Evolutionary conservation across 2,797 vertebrate species (phyloP).

Genomic region (Molossus molossus): DNA sequence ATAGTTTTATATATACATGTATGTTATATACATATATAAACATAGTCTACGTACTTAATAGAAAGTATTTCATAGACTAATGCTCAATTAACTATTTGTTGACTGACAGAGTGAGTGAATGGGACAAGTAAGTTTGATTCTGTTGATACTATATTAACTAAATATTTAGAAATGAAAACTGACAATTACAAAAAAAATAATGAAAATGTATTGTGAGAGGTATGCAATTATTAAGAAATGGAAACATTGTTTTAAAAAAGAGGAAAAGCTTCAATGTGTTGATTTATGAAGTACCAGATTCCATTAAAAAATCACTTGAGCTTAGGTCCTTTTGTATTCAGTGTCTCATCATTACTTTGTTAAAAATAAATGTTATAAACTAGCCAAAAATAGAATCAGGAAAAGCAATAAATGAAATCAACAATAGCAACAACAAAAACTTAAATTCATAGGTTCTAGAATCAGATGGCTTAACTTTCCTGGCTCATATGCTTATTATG

Average conservation of each 20-base stretch:
- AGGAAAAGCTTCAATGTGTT: background rate
- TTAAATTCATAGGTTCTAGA: background rate
- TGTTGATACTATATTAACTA: background rate
- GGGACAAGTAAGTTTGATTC: background rate
- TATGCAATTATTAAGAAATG: slow-evolving; percentile 7
- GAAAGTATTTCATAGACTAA: background rate
- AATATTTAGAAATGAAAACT: background rate
- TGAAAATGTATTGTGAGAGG: background rate
- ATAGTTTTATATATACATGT: background rate
- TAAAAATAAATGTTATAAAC: background rate
- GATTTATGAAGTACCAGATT: background rate
- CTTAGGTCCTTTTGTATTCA: background rate
- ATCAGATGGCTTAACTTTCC: background rate
- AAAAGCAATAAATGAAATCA: background rate
- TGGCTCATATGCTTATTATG: background rate
- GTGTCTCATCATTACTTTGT: background rate
- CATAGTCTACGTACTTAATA: background rate
- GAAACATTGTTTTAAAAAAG: background rate
- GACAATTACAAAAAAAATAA: background rate
- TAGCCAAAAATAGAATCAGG: background rate
- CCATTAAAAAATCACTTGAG: background rate
- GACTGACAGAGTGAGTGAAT: background rate
- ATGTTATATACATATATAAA: background rate
- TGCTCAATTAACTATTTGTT: slow-evolving; percentile 22
- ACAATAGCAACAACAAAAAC: background rate